These are phyloP conservation scores for Alloplasta piceator DNA, from an alignment of 2,888 invertebrate genomes.

Conservation along the genomic window DNA sequence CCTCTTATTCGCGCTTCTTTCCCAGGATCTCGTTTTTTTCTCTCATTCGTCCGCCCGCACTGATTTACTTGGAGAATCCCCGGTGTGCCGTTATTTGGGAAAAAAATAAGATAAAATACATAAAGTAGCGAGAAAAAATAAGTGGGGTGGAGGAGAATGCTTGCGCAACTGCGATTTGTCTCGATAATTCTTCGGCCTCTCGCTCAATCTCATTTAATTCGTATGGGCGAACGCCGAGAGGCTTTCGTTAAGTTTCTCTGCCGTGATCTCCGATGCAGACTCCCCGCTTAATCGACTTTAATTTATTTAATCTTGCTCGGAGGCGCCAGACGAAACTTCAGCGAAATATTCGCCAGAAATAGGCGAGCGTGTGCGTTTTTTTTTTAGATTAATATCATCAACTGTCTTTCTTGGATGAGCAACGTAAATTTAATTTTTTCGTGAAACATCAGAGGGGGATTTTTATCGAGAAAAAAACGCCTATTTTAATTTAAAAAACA, in stretches of 20 bases:
- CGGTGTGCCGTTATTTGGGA: slow-evolving; percentile 49
- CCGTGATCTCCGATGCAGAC: slow-evolving; percentile 47
- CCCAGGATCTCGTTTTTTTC: slow-evolving; percentile 4
- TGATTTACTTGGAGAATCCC: slow-evolving; percentile 65
- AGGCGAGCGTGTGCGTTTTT: background rate
- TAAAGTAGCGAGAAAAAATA: background rate
- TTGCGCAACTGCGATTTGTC: slow-evolving; percentile 64
- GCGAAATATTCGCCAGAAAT: slow-evolving; percentile 39
- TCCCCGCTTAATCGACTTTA: slow-evolving; percentile 70
- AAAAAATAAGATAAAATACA: slow-evolving; percentile 21
- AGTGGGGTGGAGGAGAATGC: slow-evolving; percentile 1
- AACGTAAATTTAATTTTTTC: no score
- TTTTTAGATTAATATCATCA: background rate
- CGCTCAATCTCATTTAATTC: slow-evolving; percentile 47
- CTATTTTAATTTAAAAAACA: background rate
- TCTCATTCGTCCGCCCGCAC: slow-evolving; percentile 64
- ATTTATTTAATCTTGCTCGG: slow-evolving; percentile 73
- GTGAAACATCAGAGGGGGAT: background rate
- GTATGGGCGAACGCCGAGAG: slow-evolving; percentile 18
- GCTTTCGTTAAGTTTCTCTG: slow-evolving; percentile 69
- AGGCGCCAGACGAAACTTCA: slow-evolving; percentile 61
- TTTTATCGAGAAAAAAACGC: background rate
- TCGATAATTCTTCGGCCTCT: slow-evolving; percentile 63
- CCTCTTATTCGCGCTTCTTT: slow-evolving; percentile 2
- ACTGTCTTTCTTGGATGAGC: no score